Conservation (phyloP, 2,888 invertebrate species). For the Tetramorium bicarinatum region DNA sequence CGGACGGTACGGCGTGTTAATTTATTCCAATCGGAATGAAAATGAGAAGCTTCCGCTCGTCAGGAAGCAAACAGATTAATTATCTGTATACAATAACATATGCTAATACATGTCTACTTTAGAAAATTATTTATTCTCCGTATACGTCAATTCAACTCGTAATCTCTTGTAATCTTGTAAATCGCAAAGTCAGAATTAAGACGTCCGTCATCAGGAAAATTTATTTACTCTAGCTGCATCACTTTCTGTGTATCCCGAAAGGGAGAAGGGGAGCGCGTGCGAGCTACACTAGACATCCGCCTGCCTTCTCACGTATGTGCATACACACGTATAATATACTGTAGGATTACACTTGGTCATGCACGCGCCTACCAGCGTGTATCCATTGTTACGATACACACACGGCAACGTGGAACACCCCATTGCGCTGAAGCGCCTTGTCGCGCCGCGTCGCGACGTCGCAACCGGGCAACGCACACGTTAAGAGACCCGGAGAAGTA, state of each 20-base stretch:
- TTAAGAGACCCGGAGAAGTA: conserved; percentile 81
- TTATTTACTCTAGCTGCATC: background rate
- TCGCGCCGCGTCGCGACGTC: conserved; percentile 58
- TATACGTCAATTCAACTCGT: background rate
- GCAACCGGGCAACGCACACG: conserved; percentile 66
- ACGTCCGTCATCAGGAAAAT: background rate
- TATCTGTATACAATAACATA: background rate
- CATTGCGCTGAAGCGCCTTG: conserved; percentile 22
- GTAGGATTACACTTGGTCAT: conserved; percentile 51
- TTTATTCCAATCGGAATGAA: background rate
- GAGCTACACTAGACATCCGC: conserved; percentile 1
- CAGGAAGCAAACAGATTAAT: background rate
- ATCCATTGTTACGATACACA: conserved; percentile 33
- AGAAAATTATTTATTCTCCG: background rate
- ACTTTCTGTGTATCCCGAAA: background rate
- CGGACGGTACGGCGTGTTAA: background rate
- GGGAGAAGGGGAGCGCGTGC: conserved; percentile 38
- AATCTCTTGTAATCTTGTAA: background rate
- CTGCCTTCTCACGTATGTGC: conserved; percentile 3
- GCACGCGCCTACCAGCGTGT: conserved; percentile 40
- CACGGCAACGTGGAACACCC: background rate
- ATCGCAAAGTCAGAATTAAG: background rate
- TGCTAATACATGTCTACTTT: background rate
- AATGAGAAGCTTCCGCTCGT: background rate
- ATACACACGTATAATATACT: background rate